phyloP scores from a whole-genome alignment of 2,888 invertebrate genomes.

The Autographa gamma region DNA sequence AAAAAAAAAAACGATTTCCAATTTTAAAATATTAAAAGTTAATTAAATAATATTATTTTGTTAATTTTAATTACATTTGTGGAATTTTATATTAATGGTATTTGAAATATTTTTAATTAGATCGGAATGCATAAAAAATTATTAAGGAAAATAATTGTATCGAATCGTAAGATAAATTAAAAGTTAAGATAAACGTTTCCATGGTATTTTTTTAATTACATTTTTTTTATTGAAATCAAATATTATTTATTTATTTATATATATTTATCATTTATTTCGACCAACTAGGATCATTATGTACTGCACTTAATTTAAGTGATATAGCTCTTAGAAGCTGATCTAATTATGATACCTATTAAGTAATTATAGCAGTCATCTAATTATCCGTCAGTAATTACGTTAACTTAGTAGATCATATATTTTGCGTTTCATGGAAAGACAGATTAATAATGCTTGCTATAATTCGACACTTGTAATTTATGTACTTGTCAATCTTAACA shows the following conservation, averaged over 20 bases:
- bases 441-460: neutral
- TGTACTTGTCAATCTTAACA: no score
- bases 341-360: neutral
- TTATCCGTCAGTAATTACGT: neutral
- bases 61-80: neutral
- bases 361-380: neutral
- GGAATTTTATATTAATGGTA: neutral
- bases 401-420: neutral
- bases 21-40: neutral
- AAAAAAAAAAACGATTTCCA: neutral
- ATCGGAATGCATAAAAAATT: neutral
- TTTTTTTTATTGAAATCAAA: no score
- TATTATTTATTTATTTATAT: no score
- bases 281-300: no score
- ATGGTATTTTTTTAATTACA: no score
- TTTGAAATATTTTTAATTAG: neutral
- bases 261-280: no score
- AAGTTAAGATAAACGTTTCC: no score
- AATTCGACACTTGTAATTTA: neutral
- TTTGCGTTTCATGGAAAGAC: neutral
- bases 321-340: neutral
- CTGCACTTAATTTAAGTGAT: neutral
- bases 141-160: neutral
- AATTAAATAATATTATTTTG: no score
- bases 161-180: neutral